Conservation (phyloP, 2,888 invertebrate genomes). For the Autographa gamma region DNA sequence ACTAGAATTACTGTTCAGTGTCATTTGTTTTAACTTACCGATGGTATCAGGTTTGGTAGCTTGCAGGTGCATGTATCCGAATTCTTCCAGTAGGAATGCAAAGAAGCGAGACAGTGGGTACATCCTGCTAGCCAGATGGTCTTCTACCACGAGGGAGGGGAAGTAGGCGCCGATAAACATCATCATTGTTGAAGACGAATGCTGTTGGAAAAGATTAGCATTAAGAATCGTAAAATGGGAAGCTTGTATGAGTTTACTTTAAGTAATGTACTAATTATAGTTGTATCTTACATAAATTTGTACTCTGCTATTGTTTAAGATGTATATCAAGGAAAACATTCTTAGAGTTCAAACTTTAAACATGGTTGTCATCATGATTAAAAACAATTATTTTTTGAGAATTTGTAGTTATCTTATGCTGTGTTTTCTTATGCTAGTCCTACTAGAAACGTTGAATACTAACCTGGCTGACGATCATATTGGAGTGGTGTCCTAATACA, state of each 20-base stretch:
- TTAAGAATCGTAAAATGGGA: background rate
- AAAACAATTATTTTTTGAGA: too few relatives aligned
- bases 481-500: constrained; percentile 82
- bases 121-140: constrained; percentile 82
- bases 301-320: too few relatives aligned
- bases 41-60: constrained; percentile 96
- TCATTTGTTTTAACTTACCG: constrained; percentile 85
- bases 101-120: constrained; percentile 80
- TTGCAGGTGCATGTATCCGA: constrained; percentile 91
- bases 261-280: too few relatives aligned
- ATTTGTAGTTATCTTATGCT: too few relatives aligned
- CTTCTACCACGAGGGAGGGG: constrained; percentile 86
- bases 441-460: constrained; percentile 2
- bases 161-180: constrained; percentile 79
- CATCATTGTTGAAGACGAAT: constrained; percentile 58
- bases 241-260: too few relatives aligned
- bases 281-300: too few relatives aligned
- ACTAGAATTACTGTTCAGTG: too few relatives aligned
- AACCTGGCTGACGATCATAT: constrained; percentile 66
- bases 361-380: too few relatives aligned
- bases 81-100: constrained; percentile 69
- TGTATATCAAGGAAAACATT: too few relatives aligned
- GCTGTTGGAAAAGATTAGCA: constrained; percentile 55
- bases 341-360: too few relatives aligned
- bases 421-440: too few relatives aligned